phyloP scores from a whole-genome alignment of 2,797 vertebrate genomes.

The Etheostoma nigrum region DNA sequence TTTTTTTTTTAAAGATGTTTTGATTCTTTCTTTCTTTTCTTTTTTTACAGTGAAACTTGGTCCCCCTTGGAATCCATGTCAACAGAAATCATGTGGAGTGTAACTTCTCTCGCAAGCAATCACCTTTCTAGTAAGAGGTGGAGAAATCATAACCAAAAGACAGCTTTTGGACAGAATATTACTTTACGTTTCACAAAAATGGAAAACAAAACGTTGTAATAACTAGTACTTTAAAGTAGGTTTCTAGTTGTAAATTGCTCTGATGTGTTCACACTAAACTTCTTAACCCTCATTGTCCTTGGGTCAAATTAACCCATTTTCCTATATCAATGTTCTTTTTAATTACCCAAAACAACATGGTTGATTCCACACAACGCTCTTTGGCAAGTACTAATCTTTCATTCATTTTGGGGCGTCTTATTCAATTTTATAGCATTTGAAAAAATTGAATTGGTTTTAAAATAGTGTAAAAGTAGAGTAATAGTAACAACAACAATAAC shows the following conservation, averaged over 20 bases:
- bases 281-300: constrained; percentile 15
- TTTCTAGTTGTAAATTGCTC: constrained; percentile 3
- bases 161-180: neutral
- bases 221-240: neutral
- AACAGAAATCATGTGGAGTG: neutral
- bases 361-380: too few species aligned
- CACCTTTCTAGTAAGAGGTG: neutral
- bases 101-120: neutral
- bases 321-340: too few species aligned
- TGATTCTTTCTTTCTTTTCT: neutral
- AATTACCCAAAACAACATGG: too few species aligned
- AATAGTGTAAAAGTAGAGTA: too few species aligned
- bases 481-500: too few species aligned
- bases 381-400: too few species aligned
- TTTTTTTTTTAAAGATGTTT: neutral
- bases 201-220: neutral
- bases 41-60: neutral
- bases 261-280: constrained; percentile 8
- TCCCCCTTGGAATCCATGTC: neutral
- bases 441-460: too few species aligned
- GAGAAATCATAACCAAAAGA: neutral
- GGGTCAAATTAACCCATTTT: too few species aligned
- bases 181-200: constrained; percentile 11
- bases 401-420: too few species aligned
- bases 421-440: too few species aligned